Evolutionary conservation across 1,140 invertebrate genomes (phyloP).

Genomic region (Solen grandis): DNA sequence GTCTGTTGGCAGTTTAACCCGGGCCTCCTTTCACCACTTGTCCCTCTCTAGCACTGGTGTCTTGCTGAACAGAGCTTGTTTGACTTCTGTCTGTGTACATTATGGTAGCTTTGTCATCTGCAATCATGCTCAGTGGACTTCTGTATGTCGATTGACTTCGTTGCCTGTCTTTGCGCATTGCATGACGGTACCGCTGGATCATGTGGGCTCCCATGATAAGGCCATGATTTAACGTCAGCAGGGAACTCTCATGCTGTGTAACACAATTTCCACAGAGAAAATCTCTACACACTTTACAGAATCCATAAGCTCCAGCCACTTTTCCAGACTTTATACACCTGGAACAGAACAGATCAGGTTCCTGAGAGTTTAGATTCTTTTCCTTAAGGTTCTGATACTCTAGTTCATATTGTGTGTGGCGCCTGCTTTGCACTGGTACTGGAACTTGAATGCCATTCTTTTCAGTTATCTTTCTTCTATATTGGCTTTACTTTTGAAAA

Average conservation of each 20-base stretch:
- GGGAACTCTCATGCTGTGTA: constrained; percentile 39
- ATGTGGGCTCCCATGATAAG: constrained; percentile 28
- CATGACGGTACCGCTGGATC: constrained; percentile 38
- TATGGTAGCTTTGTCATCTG: constrained; percentile 19
- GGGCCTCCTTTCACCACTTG: too few species aligned
- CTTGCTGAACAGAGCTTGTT: too few species aligned
- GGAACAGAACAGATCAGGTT: constrained; percentile 39
- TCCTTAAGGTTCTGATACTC: too few species aligned
- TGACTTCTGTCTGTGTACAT: background rate
- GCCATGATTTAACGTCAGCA: constrained; percentile 49
- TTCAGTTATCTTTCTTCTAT: too few species aligned
- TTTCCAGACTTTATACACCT: constrained; percentile 14
- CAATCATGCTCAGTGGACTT: constrained; percentile 33
- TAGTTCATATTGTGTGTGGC: too few species aligned
- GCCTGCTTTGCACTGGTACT: too few species aligned
- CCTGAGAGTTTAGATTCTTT: too few species aligned
- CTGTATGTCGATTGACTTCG: background rate
- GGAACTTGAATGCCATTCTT: too few species aligned
- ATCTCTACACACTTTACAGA: constrained; percentile 52
- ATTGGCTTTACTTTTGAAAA: too few species aligned
- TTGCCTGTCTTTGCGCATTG: constrained; percentile 45
- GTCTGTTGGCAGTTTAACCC: constrained; percentile 16
- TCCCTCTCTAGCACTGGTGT: too few species aligned
- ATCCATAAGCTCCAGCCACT: constrained; percentile 23
- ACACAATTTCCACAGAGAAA: constrained; percentile 45